Evolutionary conservation across 2,797 vertebrate species (phyloP), one percentile per base, ranked within the genome.

Genomic region (Gobio occitaniae): DNA sequence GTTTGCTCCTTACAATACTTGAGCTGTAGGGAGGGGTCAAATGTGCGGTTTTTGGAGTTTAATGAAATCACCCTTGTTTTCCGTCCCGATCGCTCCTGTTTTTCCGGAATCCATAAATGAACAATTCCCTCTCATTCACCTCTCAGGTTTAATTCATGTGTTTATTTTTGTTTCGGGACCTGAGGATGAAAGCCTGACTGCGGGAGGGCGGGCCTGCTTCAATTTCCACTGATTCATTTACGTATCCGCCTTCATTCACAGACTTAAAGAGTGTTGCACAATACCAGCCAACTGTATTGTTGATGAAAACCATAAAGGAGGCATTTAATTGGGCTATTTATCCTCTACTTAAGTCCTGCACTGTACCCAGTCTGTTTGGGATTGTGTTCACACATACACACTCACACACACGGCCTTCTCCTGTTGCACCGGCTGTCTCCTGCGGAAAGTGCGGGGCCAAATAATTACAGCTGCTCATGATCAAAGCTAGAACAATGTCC

Each of bases 401-500:
- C 63, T n/a, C 21, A 87, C 38, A 68, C 84, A 86, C 70, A 66
- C 17, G 48, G 47, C 87, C 91, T 93, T 93, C 93, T 95, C 93
- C 91, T 93, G 89, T 93, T 94, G 91, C 93, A 92, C 38, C 86
- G 89, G 90, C 92, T 94, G 92, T 94, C 93, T 94, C 91, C 93
- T 93, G 83, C 89, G 91, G 89, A 94, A 90, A 92, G 92, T 89
- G 76, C 89, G 25, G 81, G 89, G 88, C 86, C 17, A 86, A 93
- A 92, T 95, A 94, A 95, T 96, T 94, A 94, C 92, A 84, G 89
- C 94, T 94, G 93, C 94, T 93, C 90, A 87, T 91, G 94, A 95
- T 95, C 94, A 95, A 95, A 95, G 94, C 92, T 84, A 77, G 90
- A 94, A 93, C 92, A 91, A 94, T 91, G 93, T 94, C 94, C 94